Evolutionary conservation across 2,113 vertebrate genomes (phyloP), one percentile per base, ranked within the genome.

Genomic region (Ammospiza nelsoni): DNA sequence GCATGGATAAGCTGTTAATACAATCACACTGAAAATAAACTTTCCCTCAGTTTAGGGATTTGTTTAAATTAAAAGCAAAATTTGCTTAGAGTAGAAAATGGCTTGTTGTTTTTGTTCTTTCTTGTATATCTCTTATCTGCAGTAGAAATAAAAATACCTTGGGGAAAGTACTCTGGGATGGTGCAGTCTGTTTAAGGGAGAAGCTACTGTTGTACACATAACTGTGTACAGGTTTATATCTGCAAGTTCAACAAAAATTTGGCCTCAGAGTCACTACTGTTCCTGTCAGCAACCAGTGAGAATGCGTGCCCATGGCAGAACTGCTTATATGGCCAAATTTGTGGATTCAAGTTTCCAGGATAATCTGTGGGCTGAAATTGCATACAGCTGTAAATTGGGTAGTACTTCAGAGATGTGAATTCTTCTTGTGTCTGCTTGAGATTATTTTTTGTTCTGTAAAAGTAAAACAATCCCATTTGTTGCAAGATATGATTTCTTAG

Each of bases 381-480:
- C 0, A 0, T 15, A 4, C 0, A 0, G 5, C 37, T 86, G 13
- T 68, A 49, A 41, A 1, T 31, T 61, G 17, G 12, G 12, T 58
- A 27, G n/a, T 23, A 6, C 15, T 37, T 58, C 11, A 55, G 35
- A 83, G 57, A n/a, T 5, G 15, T 54, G 51, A 72, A 49, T 67
- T 16, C 15, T 68, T 39, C 23, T 87, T 0, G 0, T 43, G 29
- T 31, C n/a, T 43, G 5, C 48, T 69, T 35, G 17, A 41, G 10
- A 7, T 37, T 18, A 4, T 22, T 67, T 63, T 62, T 73, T 79
- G 20, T 39, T 82, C 39, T 52, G 12, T 9, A 65, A 80, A 87
- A 81, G 41, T 27, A 55, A 86, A 61, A 4, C 9, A 24, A 2
- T 5, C 4, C 15, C 5, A 10, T 49, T 68, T 59, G 12, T 44